Evolutionary conservation across 2,113 vertebrate genomes (phyloP).

Genomic region (Regulus satrapa): DNA sequence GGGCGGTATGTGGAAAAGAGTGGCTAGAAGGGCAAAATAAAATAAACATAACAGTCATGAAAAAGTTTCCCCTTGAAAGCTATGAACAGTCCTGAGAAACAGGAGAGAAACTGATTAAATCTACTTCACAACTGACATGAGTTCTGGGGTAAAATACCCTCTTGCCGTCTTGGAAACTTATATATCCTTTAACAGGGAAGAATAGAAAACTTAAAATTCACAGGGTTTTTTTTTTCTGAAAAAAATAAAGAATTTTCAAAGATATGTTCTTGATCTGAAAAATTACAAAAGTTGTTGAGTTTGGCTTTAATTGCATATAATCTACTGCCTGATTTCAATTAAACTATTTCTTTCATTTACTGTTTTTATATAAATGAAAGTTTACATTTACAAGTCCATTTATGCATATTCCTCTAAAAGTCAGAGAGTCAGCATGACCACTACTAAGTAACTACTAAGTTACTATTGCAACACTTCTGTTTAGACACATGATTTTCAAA

Average conservation of each 20-base stretch:
- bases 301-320: neutral
- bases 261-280: neutral
- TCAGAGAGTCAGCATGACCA: neutral
- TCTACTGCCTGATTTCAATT: neutral
- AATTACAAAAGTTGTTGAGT: neutral
- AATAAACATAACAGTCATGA: neutral
- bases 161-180: neutral
- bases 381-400: neutral
- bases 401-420: neutral
- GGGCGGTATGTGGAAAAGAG: neutral
- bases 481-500: neutral
- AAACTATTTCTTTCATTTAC: neutral
- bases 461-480: neutral
- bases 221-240: neutral
- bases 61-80: neutral
- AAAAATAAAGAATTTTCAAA: neutral
- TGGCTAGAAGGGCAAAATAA: neutral
- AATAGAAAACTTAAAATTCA: neutral
- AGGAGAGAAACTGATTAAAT: neutral
- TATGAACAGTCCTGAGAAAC: neutral
- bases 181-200: neutral
- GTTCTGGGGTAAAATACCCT: neutral
- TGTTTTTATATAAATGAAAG: neutral
- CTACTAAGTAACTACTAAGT: too few species aligned
- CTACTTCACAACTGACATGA: neutral